Base-by-base conservation (phyloP, 2,797 vertebrate genomes). In the Neomorphus geoffroyi region DNA sequence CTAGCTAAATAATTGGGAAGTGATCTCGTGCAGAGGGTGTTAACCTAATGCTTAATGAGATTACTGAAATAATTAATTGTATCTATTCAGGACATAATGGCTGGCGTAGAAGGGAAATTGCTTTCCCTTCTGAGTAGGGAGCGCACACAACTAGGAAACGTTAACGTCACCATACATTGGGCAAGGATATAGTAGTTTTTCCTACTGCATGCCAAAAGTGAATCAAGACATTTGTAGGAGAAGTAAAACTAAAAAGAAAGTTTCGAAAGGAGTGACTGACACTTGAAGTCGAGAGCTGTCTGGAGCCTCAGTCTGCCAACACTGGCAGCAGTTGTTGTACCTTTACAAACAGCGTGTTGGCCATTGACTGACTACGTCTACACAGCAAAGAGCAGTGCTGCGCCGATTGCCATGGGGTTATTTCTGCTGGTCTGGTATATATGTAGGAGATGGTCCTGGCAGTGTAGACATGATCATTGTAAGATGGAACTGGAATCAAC, bases 61-160 rank as follows among this genome's bases (percentile, higher is more conserved):
- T 91, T 71, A 90, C 70, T 45, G 35, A 54, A 77, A 81, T 57
- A 64, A 93, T 88, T 70, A 90, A 86, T 80, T 69, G 50, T 82
- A 50, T 61, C 77, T 90, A 70, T 45, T 73, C 22, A 22, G 57
- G 48, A 58, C 64, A 11, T 39, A 81, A 35, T 56, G 58, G 51
- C 61, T 90, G 79, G 5, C 32, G 26, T 51, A 70, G 57, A 82
- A 54, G 22, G 82, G 45, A 91, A 84, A 75, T 66, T 62, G 37
- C 43, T 41, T 43, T 88, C 57, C 24, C 46, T 66, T 58, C 43
- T 9, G 32, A 71, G 57, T 6, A 77, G 72, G 39, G 43, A 50
- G 22, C 53, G 14, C 10, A 3, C 10, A 39, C 14, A 23, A n/a
- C 1, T 28, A 78, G 64, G 61, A 82, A 67, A 32, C 23, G 30